These are phyloP conservation scores for Tapirus indicus DNA, from an alignment of 2,797 vertebrate species.

Conservation along the genomic window DNA sequence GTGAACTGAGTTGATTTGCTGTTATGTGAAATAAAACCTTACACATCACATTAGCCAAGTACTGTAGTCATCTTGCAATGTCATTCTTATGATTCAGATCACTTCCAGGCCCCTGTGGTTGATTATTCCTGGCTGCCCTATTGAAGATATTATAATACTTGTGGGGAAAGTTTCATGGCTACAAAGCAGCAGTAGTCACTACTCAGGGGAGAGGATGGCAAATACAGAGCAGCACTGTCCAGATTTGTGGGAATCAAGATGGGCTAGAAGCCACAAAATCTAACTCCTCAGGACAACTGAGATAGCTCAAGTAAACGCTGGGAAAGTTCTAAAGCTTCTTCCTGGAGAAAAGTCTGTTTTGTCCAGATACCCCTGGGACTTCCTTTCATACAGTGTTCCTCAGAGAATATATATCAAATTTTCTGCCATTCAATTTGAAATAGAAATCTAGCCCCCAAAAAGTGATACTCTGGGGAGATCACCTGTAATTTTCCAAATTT, in stretches of 20 bases:
- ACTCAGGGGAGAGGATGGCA: not conserved
- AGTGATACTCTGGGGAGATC: not conserved
- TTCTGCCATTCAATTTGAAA: not conserved
- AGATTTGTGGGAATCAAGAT: conserved; percentile 18
- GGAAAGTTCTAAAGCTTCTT: not conserved
- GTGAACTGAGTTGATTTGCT: not conserved
- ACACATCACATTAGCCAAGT: not conserved
- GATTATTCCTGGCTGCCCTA: conserved; percentile 27
- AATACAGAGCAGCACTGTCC: conserved; percentile 44
- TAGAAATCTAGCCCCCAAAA: conserved; percentile 12
- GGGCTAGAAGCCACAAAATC: not conserved
- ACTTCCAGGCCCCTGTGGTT: conserved; percentile 22
- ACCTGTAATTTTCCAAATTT: not conserved
- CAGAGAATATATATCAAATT: not conserved
- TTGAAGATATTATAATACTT: conserved; percentile 44
- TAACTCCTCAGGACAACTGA: not conserved
- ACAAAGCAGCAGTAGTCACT: not conserved
- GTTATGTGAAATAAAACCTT: conserved; percentile 30
- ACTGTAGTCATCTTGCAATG: not conserved
- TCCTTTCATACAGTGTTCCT: not conserved
- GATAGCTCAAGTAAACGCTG: not conserved
- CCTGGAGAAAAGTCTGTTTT: not conserved
- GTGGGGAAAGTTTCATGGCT: not conserved
- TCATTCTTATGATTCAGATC: conserved; percentile 30
- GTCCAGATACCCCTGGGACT: not conserved